A percentile compares a stretch with the other conserved stretches of the same genome.
Evolutionary conservation across 1,140 invertebrate species (phyloP).

Genomic region (Ostrea denselamellosa): DNA sequence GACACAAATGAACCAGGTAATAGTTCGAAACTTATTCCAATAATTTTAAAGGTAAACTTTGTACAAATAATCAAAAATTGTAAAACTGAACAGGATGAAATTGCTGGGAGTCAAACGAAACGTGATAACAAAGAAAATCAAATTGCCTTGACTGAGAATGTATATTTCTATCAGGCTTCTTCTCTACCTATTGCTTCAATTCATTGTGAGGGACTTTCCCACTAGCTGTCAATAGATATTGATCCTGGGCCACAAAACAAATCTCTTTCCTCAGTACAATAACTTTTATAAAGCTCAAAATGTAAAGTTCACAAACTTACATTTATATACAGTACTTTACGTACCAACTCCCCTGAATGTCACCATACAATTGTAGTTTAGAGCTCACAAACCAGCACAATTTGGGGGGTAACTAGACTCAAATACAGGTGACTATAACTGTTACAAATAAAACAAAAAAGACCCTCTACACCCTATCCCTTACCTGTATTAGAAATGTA

Average conservation of each 20-base stretch:
- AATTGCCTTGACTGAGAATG: neutral
- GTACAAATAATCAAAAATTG: neutral
- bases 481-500: slow-evolving; percentile 13
- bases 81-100: slow-evolving; percentile 15
- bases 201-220: neutral
- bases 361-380: neutral
- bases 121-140: slow-evolving; percentile 14
- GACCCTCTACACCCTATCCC: neutral
- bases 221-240: neutral
- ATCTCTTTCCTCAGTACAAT: neutral
- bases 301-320: neutral
- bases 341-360: neutral
- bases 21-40: neutral
- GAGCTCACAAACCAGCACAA: neutral
- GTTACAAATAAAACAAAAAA: neutral
- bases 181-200: neutral
- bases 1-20: neutral
- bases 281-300: neutral
- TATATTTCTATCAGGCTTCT: neutral
- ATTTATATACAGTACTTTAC: neutral
- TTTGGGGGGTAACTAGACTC: neutral
- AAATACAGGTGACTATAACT: neutral
- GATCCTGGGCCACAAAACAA: neutral
- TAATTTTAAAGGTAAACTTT: slow-evolving; percentile 26
- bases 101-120: neutral